Evolutionary conservation across 2,113 vertebrate species (phyloP).

Genomic region (Istiophorus platypterus): DNA sequence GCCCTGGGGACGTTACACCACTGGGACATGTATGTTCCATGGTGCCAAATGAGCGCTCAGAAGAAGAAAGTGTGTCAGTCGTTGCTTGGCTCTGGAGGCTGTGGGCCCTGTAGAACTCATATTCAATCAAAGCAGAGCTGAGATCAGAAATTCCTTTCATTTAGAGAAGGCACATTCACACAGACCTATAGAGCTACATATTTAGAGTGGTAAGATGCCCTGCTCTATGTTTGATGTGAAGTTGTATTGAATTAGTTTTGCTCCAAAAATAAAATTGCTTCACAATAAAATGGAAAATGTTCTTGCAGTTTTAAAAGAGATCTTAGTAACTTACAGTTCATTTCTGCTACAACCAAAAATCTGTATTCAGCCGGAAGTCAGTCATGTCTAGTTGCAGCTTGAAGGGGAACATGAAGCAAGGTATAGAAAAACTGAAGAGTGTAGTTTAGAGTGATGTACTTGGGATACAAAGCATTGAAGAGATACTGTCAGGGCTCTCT

Average conservation of each 20-base stretch:
- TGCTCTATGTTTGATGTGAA: constrained; percentile 37
- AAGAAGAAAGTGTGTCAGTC: constrained; percentile 59
- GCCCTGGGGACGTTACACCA: constrained; percentile 41
- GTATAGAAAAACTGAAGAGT: too few species aligned
- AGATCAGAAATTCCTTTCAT: constrained; percentile 63
- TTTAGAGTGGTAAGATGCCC: constrained; percentile 12
- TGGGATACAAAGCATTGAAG: background rate
- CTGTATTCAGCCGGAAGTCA: background rate
- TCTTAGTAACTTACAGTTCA: background rate
- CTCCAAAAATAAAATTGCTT: constrained; percentile 21
- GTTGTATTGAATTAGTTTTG: constrained; percentile 16
- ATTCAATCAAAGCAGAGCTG: constrained; percentile 57
- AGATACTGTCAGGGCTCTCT: background rate
- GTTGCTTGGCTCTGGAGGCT: constrained; percentile 34
- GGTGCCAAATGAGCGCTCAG: constrained; percentile 64
- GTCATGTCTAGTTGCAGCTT: background rate
- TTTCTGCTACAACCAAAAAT: background rate
- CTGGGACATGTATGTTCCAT: constrained; percentile 51
- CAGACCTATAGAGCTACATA: constrained; percentile 32
- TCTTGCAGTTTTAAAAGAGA: background rate
- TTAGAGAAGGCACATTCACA: constrained; percentile 40
- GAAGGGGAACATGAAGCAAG: background rate
- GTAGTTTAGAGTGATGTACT: too few species aligned
- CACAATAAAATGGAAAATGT: background rate
- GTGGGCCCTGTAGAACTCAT: constrained; percentile 42